Percentiles rank a stretch among this genome's conserved stretches.
These are phyloP conservation scores for Calliphora vomitoria DNA, from an alignment of 2,888 invertebrate species.

Conservation along the genomic window DNA sequence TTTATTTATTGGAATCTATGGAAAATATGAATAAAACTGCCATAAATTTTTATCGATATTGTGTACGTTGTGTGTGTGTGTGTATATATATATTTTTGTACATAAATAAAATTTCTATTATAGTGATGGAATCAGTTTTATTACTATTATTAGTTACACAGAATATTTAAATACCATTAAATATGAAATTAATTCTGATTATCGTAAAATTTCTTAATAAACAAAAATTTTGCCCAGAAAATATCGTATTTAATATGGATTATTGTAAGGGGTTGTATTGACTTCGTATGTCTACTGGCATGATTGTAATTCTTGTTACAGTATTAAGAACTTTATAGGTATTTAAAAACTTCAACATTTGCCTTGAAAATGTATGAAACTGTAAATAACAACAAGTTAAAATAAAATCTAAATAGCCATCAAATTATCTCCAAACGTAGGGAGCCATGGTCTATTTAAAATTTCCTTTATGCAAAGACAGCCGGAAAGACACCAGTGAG, in stretches of 20 bases:
- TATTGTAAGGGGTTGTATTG: too few species aligned
- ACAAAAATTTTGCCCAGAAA: neutral
- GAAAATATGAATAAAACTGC: neutral
- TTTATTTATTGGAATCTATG: constrained; percentile 1
- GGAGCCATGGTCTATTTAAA: neutral
- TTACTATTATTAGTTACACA: too few species aligned
- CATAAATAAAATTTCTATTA: too few species aligned
- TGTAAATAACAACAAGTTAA: neutral
- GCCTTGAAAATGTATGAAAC: neutral
- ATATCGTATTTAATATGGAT: neutral
- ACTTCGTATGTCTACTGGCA: too few species aligned
- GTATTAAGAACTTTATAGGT: neutral
- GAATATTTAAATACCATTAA: constrained; percentile 16
- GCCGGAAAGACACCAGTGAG: constrained; percentile 18
- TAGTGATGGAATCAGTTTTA: too few species aligned
- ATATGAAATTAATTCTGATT: constrained; percentile 10
- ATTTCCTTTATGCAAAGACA: neutral
- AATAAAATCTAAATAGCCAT: neutral
- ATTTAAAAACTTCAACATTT: neutral
- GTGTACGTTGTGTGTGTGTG: neutral
- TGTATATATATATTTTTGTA: neutral
- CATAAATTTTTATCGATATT: neutral
- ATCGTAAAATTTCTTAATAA: neutral
- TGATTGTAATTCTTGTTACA: neutral
- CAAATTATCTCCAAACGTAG: neutral